These are phyloP conservation scores for Erebia epiphron DNA, from an alignment of 2,888 invertebrate genomes.

Conservation along the genomic window DNA sequence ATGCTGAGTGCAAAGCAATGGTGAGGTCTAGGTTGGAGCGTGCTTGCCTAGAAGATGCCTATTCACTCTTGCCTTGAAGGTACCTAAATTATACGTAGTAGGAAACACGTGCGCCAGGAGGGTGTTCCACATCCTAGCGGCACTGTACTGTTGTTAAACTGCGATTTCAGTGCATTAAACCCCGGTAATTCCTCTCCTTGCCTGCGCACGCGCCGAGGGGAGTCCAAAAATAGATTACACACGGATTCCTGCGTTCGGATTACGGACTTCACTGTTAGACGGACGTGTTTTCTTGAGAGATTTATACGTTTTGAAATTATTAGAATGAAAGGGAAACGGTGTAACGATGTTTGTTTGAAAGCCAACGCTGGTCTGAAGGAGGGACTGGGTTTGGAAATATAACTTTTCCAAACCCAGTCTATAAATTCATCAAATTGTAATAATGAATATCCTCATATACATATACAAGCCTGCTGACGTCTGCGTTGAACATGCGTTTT, in stretches of 20 bases:
- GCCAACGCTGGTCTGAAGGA: background rate
- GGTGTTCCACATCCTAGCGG: no score
- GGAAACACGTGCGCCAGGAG: no score
- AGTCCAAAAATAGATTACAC: slow-evolving; percentile 68
- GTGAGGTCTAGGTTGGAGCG: no score
- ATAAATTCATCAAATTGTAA: no score
- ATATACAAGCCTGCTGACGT: no score
- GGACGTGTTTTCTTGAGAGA: slow-evolving; percentile 40
- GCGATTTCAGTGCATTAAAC: slow-evolving; percentile 66
- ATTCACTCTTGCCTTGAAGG: no score
- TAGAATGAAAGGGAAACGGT: slow-evolving; percentile 21
- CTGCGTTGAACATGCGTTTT: no score
- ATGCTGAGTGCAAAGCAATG: no score
- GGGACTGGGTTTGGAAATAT: background rate
- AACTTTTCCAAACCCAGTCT: no score
- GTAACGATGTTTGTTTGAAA: slow-evolving; percentile 18
- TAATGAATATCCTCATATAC: no score
- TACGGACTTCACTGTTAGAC: slow-evolving; percentile 42
- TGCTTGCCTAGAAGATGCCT: no score
- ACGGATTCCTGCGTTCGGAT: slow-evolving; percentile 59
- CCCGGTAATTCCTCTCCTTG: slow-evolving; percentile 42
- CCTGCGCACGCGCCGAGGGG: slow-evolving; percentile 68
- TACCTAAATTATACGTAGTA: no score
- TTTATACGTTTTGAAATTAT: slow-evolving; percentile 31
- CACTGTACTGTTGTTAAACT: background rate